Evolutionary conservation across 1,140 invertebrate genomes (phyloP), one percentile per base, ranked within the genome.

Genomic region (Probaryconus sp.): DNA sequence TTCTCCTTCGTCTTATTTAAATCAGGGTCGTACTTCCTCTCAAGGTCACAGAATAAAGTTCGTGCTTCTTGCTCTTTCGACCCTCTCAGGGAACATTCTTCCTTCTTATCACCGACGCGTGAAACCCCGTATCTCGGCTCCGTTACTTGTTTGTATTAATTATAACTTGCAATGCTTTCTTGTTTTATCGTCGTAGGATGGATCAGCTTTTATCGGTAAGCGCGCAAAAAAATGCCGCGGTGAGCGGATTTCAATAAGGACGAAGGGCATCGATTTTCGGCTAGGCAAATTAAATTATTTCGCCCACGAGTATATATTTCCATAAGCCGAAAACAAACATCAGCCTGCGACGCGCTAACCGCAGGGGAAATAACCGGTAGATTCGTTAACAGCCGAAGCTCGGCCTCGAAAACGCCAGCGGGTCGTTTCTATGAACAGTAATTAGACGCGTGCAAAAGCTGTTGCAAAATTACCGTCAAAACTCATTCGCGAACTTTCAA

Each of bases 321-420:
- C 74, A 74, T 81, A 79, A 79, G 76, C 76, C 77, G 17, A 79
- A 79, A 81, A 79, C 74, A 79, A 79, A 79, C 58, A 74, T 67
- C 31, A 50, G 47, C 13, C 61, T 33, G 50, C 43, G 67, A 68
- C 50, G 61, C 43, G 21, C 51, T 51, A 68, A 75, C 55, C 77
- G 75, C 75, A 76, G 68, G 77, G 79, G 75, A 81, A 81, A 81
- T 79, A 75, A 78, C 40, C 64, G 55, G 31, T 13, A 28, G 60
- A 79, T 80, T 79, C 76, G 76, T 77, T 79, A 76, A 73, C 24
- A 64, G 51, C 26, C 33, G 40, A n/a, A 35, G 43, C 58, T 45
- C 24, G 60, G 35, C 38, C 53, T 64, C 21, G 51, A 28, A n/a
- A 56, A 43, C 61, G 61, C 61, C 63, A 33, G 30, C 43, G 63